A percentile compares a stretch with the other conserved stretches of the same genome.
phyloP scores from a whole-genome alignment of 2,888 invertebrate species.

The Pediacus dermestoides region DNA sequence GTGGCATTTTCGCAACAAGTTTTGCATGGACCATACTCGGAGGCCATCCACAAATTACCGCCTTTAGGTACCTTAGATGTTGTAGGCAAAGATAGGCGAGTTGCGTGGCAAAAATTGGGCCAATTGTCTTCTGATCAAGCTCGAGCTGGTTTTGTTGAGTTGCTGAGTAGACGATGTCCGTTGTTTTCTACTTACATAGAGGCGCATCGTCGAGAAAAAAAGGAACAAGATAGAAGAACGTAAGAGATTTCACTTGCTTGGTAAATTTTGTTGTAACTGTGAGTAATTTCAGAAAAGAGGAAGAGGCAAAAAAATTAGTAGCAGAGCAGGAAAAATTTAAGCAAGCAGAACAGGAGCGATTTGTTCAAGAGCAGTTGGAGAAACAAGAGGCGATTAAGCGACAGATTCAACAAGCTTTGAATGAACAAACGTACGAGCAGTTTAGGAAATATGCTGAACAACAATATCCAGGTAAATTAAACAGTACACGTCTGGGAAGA shows the following conservation, averaged over 20 bases:
- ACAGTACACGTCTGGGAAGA: too few relatives aligned
- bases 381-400: slow-evolving; percentile 64
- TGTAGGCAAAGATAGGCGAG: slow-evolving; percentile 86
- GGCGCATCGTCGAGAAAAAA: slow-evolving; percentile 84
- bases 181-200: slow-evolving; percentile 87
- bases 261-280: slow-evolving; percentile 4
- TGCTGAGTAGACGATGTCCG: slow-evolving; percentile 82
- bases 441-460: slow-evolving; percentile 90
- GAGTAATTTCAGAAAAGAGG: slow-evolving; percentile 48
- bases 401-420: slow-evolving; percentile 93
- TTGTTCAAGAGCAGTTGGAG: slow-evolving; percentile 59
- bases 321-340: slow-evolving; percentile 59
- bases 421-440: slow-evolving; percentile 89
- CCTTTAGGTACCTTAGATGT: slow-evolving; percentile 92
- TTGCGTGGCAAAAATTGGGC: slow-evolving; percentile 92
- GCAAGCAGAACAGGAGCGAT: slow-evolving; percentile 62
- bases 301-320: slow-evolving; percentile 56
- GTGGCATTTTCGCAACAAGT: slow-evolving; percentile 93
- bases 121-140: slow-evolving; percentile 82
- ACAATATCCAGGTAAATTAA: slow-evolving; percentile 67
- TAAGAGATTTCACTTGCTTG: slow-evolving; percentile 39
- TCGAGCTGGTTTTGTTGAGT: slow-evolving; percentile 87
- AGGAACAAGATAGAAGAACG: slow-evolving; percentile 68
- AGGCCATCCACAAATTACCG: slow-evolving; percentile 63
- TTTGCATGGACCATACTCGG: slow-evolving; percentile 74